Conservation (phyloP, 1,140 invertebrate species). For the Hetaerina americana region DNA sequence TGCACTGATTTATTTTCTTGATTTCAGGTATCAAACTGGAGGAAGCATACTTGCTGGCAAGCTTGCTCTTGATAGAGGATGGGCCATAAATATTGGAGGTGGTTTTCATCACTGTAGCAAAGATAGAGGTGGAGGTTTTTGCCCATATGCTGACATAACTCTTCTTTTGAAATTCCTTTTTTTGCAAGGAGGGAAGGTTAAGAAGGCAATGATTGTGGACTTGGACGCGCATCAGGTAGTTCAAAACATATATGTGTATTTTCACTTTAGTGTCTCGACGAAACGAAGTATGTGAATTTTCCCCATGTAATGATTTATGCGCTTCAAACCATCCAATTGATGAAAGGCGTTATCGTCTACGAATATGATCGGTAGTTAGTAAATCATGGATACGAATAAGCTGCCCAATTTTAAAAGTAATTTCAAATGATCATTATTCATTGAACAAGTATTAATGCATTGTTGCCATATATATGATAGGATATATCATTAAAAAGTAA, state of each 20-base stretch:
- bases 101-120: conserved; percentile 73
- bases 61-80: conserved; percentile 62
- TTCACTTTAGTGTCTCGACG: background rate
- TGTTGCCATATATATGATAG: too few relatives aligned
- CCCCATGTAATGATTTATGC: background rate
- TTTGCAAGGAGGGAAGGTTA: conserved; percentile 37
- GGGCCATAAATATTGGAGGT: conserved; percentile 84
- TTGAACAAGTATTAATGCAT: too few relatives aligned
- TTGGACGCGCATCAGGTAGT: conserved; percentile 70
- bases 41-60: conserved; percentile 69
- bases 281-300: background rate
- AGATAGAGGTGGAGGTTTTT: conserved; percentile 67
- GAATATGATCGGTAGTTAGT: too few relatives aligned
- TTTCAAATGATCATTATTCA: too few relatives aligned
- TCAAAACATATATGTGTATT: background rate
- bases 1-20: conserved; percentile 6
- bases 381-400: too few relatives aligned
- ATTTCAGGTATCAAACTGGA: conserved; percentile 59
- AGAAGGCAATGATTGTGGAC: conserved; percentile 72
- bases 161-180: conserved; percentile 56
- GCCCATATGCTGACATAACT: conserved; percentile 79
- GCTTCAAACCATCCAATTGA: too few relatives aligned
- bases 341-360: too few relatives aligned
- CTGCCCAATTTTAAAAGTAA: too few relatives aligned
- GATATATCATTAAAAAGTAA: too few relatives aligned